Evolutionary conservation across 1,140 invertebrate species (phyloP).

Genomic region (Brachionus angularis): DNA sequence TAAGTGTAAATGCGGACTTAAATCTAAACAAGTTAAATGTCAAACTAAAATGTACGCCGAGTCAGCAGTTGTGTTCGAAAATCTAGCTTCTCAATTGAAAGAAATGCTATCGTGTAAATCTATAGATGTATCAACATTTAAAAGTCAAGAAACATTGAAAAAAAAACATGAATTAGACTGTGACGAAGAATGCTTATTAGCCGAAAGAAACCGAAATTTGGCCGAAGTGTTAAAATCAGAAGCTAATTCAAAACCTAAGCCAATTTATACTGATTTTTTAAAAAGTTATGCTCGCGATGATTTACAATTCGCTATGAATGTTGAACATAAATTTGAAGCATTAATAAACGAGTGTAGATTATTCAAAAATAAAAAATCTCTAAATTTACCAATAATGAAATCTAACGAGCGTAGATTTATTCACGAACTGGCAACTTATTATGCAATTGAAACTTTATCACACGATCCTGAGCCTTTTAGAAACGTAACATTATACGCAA

Average conservation of each 20-base stretch:
- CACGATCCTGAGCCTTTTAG: conserved; percentile 36
- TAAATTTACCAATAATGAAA: conserved; percentile 88
- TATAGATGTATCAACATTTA: conserved; percentile 31
- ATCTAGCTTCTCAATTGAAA: conserved; percentile 30
- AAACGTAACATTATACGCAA: conserved; percentile 1
- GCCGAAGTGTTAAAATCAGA: conserved; percentile 82
- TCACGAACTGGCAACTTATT: conserved; percentile 87
- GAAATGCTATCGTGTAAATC: conserved; percentile 10
- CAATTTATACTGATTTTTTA: conserved; percentile 79
- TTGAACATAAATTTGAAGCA: conserved; percentile 78
- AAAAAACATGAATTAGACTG: conserved; percentile 67
- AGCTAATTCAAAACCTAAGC: conserved; percentile 74
- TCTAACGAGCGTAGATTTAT: conserved; percentile 80
- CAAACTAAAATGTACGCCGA: neutral
- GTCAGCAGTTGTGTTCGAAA: conserved; percentile 31
- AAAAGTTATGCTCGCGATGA: conserved; percentile 73
- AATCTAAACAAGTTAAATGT: conserved; percentile 22
- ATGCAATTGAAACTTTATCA: conserved; percentile 77
- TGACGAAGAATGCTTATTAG: conserved; percentile 78
- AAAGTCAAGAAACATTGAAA: conserved; percentile 8
- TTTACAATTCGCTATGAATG: conserved; percentile 68
- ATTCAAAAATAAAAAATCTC: conserved; percentile 57
- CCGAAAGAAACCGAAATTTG: conserved; percentile 78
- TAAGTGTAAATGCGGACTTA: conserved; percentile 28
- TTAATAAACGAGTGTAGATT: conserved; percentile 68